Evolutionary conservation across 1,140 invertebrate genomes (phyloP).

Genomic region (Euura lappo): DNA sequence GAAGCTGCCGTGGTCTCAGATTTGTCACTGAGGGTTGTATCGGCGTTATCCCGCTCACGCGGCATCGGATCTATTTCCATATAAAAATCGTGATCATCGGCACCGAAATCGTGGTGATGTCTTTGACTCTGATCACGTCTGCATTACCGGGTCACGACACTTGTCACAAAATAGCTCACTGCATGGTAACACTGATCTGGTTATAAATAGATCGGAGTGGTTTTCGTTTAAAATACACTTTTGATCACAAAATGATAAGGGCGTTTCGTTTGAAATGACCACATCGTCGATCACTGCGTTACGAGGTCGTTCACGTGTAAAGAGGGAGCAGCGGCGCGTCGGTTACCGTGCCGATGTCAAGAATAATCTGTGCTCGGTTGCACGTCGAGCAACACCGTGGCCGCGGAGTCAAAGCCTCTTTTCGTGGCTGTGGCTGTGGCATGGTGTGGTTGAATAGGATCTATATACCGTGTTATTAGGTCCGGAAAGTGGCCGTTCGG

Average conservation of each 20-base stretch:
- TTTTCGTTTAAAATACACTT: background rate
- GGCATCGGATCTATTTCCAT: background rate
- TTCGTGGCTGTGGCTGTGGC: conserved; percentile 1
- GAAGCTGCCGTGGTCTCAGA: no score
- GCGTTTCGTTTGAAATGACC: background rate
- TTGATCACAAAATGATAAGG: background rate
- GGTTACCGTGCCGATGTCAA: background rate
- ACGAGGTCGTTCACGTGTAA: no score
- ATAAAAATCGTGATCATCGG: background rate
- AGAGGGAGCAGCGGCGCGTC: background rate
- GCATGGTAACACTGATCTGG: background rate
- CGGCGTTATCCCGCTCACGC: background rate
- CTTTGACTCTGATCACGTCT: background rate
- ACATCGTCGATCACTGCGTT: background rate
- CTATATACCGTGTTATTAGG: conserved; percentile 1
- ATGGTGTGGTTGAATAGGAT: conserved; percentile 2
- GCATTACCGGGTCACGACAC: background rate
- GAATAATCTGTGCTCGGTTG: background rate
- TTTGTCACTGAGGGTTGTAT: no score
- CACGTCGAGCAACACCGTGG: background rate
- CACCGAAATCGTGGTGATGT: no score
- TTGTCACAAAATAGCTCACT: background rate
- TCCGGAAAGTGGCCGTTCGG: conserved; percentile 1
- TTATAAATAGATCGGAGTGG: background rate
- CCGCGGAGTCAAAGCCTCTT: background rate